Conservation (phyloP, 2,797 vertebrate species). For the Melanotaenia maccullochi region DNA sequence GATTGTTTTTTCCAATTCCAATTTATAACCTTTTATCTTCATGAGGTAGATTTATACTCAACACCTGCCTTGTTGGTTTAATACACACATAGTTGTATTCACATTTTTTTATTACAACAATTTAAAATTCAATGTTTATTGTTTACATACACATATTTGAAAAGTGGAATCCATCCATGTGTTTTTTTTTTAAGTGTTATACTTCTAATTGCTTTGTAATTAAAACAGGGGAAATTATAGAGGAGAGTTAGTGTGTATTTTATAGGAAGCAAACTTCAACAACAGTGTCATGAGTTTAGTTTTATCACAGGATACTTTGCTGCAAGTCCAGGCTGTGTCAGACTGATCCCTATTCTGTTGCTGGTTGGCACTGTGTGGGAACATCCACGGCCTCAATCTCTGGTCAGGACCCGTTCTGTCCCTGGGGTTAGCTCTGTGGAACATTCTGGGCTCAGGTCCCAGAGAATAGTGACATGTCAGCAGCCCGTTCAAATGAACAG, state of each 20-base stretch:
- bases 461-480: conserved; percentile 87
- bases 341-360: conserved; percentile 48
- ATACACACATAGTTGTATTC: neutral
- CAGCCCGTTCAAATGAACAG: conserved; percentile 86
- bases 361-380: conserved; percentile 44
- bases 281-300: conserved; percentile 37
- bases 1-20: too few relatives aligned
- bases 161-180: neutral
- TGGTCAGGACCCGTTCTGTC: conserved; percentile 69
- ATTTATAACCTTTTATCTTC: neutral
- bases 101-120: neutral
- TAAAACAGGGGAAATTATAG: neutral
- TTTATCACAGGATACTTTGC: conserved; percentile 24
- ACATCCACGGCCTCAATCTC: conserved; percentile 45
- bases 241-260: conserved; percentile 2
- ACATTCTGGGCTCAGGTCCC: conserved; percentile 86
- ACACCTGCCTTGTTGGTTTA: neutral
- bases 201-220: neutral
- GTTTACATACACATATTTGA: neutral
- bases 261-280: conserved; percentile 5
- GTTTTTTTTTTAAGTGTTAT: neutral
- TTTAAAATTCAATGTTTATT: neutral
- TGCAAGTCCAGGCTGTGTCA: conserved; percentile 4
- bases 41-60: neutral
- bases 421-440: conserved; percentile 82